A percentile compares a stretch with the other conserved stretches of the same genome.
phyloP scores from a whole-genome alignment of 2,113 vertebrate genomes.

The Tyrannus savana region DNA sequence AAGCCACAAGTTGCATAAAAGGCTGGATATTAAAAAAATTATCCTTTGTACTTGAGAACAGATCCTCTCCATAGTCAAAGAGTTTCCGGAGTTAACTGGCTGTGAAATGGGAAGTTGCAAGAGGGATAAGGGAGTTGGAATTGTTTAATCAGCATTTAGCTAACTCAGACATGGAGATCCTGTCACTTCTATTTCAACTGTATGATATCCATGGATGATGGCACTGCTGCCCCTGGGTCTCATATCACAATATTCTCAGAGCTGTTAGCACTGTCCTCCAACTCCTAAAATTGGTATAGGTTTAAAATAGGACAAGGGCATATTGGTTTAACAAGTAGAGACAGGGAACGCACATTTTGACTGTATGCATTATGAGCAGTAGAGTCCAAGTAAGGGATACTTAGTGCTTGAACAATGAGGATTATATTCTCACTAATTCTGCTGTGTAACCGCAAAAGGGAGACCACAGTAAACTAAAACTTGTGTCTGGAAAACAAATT shows the following conservation, averaged over 20 bases:
- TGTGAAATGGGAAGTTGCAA: slow-evolving; percentile 48
- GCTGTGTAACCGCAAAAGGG: not conserved
- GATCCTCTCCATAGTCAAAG: not conserved
- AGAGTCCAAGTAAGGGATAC: not conserved
- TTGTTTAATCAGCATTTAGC: slow-evolving; percentile 18
- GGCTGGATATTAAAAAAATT: not conserved
- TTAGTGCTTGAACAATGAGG: not conserved
- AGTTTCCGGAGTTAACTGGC: not conserved
- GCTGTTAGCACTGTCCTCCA: not conserved
- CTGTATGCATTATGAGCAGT: not conserved
- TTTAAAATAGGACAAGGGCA: not conserved
- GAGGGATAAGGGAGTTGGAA: not conserved
- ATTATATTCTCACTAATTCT: not conserved
- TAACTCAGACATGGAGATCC: not conserved
- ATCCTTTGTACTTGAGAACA: not conserved
- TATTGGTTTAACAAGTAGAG: not conserved
- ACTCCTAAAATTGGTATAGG: not conserved
- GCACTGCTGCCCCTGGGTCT: not conserved
- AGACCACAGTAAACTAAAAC: not conserved
- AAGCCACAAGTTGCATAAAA: not conserved
- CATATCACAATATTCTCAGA: not conserved
- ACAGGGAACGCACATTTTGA: not conserved
- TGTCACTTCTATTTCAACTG: not conserved
- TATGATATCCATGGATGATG: not conserved
- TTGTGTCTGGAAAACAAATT: not conserved